Evolutionary conservation across 1,140 invertebrate species (phyloP).

Genomic region (Zaprionus kolodkinae): DNA sequence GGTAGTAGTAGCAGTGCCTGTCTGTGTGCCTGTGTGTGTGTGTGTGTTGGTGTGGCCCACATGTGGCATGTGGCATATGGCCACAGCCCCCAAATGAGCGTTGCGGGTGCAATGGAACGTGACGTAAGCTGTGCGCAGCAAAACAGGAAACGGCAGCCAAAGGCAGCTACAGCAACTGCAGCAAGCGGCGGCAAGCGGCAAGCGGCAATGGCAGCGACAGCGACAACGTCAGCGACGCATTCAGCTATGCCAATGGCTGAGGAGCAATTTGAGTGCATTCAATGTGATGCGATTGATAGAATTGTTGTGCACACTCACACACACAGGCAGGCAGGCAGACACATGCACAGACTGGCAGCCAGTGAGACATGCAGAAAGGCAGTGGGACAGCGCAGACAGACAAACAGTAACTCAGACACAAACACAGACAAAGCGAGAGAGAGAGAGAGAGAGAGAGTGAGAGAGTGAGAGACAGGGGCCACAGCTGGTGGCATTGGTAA

Average conservation of each 20-base stretch:
- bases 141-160: conserved; percentile 30
- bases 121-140: conserved; percentile 32
- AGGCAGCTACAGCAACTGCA: no score
- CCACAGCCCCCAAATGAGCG: conserved; percentile 22
- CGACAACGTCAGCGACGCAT: not conserved
- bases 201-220: conserved; percentile 13
- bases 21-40: not conserved
- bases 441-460: not conserved
- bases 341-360: not conserved
- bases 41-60: conserved; percentile 14
- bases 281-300: conserved; percentile 67
- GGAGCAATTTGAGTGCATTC: conserved; percentile 61
- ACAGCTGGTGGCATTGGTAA: conserved; percentile 57
- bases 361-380: not conserved
- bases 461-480: conserved; percentile 39
- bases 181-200: no score
- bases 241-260: conserved; percentile 23
- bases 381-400: not conserved
- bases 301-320: conserved; percentile 37
- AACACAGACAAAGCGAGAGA: not conserved
- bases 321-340: conserved; percentile 9
- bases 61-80: conserved; percentile 31
- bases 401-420: conserved; percentile 2
- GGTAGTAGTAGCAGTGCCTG: not conserved
- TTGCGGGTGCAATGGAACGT: conserved; percentile 43